Base-by-base conservation (phyloP, 2,113 vertebrate species). In the Silurus meridionalis region DNA sequence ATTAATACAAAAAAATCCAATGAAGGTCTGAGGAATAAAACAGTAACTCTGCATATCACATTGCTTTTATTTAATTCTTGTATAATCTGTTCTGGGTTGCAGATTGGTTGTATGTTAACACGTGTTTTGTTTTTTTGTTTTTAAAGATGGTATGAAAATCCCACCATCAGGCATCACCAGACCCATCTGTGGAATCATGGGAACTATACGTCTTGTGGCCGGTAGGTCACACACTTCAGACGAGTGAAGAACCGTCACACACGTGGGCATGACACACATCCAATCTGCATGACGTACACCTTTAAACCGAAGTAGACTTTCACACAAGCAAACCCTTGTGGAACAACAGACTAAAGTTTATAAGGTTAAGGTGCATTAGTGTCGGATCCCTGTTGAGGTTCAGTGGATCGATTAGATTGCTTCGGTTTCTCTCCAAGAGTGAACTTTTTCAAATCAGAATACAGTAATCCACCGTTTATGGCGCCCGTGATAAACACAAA, bases 191-290 rank as follows among this genome's bases (percentile, higher is more conserved):
- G 98, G 98, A 83, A 93, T 99, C 93, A 94, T 99, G 96, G 98
- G 98, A 92, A 99, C 97, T 86, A 95, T 99, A 87, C 96, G 97
- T 4, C 89, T 99, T 88, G 97, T 99, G 66, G 97, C 98, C 94
- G 98, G 98, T 99, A 95, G 8, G 89, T 82, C 37, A n/a, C 23
- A 2, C 23, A n/a, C 63, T 64, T 64, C 2, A 8, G 63, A n/a
- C n/a, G 7, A 64, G 3, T n/a, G 63, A n/a, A n/a, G 7, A 64
- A 10, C 6, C 19, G 17, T 63, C 4, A 23, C 8, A 37, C 8
- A 57, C 10, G 25, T 10, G n/a, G 25, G 7, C 61, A 23, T 23
- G 8, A 64, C 6, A 1, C 55, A 64, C 23, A 64, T 64, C 8
- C 1, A 64, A 17, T 64, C 23, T 3, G 23, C 61, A n/a, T 67